These are phyloP conservation scores for Brachionus paranguensis DNA, from an alignment of 1,140 invertebrate genomes.

Conservation along the genomic window DNA sequence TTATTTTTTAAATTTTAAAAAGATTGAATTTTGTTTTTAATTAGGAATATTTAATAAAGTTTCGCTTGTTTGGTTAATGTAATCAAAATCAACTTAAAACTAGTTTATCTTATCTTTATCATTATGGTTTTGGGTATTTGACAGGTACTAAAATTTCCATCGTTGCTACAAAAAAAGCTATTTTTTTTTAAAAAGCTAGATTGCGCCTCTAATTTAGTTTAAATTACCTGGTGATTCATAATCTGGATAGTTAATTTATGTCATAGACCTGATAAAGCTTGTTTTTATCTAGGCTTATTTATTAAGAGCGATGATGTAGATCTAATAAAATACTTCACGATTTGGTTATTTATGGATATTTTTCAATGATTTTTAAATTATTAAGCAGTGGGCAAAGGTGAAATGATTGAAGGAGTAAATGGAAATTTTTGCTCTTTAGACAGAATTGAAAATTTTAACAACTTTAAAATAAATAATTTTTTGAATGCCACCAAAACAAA, in stretches of 20 bases:
- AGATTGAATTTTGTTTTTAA: constrained; percentile 31
- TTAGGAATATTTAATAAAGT: not conserved
- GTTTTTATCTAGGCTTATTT: not conserved
- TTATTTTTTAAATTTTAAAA: constrained; percentile 8
- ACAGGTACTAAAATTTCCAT: not conserved
- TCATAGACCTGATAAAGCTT: not conserved
- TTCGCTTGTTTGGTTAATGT: not conserved
- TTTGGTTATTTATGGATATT: not conserved
- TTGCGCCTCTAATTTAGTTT: not conserved
- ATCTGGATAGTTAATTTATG: not conserved
- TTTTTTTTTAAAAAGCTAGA: not conserved
- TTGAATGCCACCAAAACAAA: not conserved
- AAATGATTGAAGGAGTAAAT: no score
- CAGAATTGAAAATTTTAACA: no score
- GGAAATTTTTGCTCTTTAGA: no score
- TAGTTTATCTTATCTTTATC: constrained; percentile 15
- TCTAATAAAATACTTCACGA: not conserved
- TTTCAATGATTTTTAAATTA: no score
- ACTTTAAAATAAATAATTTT: no score
- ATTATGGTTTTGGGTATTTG: not conserved
- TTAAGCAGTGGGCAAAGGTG: no score
- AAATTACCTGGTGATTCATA: not conserved
- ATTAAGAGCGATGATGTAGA: not conserved
- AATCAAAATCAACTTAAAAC: constrained; percentile 15
- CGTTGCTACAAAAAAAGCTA: not conserved